Conservation (phyloP, 2,797 vertebrate species). For the Myotis myotis region DNA sequence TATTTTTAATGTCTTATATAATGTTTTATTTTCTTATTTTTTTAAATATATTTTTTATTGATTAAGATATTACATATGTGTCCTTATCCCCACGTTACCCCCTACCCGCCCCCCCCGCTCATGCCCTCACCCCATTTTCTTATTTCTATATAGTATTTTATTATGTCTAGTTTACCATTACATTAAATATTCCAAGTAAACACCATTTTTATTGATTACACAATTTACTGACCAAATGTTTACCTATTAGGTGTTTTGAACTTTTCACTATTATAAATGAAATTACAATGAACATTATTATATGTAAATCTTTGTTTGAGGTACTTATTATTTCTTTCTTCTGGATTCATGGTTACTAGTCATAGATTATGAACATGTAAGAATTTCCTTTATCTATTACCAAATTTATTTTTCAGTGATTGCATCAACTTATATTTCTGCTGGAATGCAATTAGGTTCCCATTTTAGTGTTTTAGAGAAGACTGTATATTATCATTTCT, state of each 20-base stretch:
- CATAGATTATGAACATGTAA: background rate
- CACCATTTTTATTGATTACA: background rate
- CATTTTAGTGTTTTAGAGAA: background rate
- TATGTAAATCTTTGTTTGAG: background rate
- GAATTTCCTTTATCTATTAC: background rate
- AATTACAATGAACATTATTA: background rate
- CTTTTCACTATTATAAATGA: background rate
- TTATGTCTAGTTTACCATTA: background rate
- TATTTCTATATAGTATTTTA: background rate
- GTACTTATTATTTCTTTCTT: background rate
- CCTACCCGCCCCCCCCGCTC: too few relatives aligned
- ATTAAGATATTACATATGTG: too few relatives aligned
- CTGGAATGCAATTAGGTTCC: background rate
- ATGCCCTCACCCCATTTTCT: too few relatives aligned
- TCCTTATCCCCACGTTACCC: too few relatives aligned
- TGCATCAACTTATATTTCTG: background rate
- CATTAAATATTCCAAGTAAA: background rate
- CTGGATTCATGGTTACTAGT: background rate
- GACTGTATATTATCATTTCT: background rate
- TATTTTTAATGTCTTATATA: too few relatives aligned
- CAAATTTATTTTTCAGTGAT: background rate
- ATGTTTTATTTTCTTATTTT: too few relatives aligned
- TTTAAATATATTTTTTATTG: too few relatives aligned
- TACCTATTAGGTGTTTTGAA: background rate
- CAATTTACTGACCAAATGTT: background rate